These are phyloP conservation scores for Amblyteles armatorius DNA, from an alignment of 2,888 invertebrate genomes.

Conservation along the genomic window DNA sequence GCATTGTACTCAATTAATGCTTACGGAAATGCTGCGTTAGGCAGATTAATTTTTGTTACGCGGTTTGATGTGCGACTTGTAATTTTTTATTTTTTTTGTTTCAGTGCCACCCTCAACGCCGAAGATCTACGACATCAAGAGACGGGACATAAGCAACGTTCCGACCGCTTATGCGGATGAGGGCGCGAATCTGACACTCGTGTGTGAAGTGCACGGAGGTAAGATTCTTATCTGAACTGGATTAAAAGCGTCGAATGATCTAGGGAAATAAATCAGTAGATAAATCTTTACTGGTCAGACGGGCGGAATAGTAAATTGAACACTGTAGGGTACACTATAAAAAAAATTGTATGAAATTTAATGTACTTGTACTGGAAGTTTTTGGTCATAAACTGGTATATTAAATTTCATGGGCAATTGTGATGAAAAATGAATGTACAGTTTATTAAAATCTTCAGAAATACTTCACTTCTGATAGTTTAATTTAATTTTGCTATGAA, in stretches of 20 bases:
- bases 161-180: conserved; percentile 93
- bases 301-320: neutral
- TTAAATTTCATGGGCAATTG: no score
- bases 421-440: no score
- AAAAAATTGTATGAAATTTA: no score
- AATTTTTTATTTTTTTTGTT: conserved; percentile 76
- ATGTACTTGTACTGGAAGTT: no score
- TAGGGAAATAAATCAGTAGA: conserved; percentile 16
- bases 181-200: conserved; percentile 92
- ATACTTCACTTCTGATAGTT: no score
- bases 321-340: neutral
- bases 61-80: conserved; percentile 1
- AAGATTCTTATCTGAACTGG: conserved; percentile 80
- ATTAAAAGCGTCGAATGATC: conserved; percentile 15
- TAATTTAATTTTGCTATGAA: no score
- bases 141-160: conserved; percentile 91
- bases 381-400: no score
- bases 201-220: conserved; percentile 95
- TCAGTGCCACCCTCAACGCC: conserved; percentile 94
- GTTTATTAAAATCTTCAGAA: no score
- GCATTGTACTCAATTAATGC: neutral
- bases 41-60: neutral
- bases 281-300: neutral
- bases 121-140: conserved; percentile 93
- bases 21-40: neutral